phyloP scores from a whole-genome alignment of 2,797 vertebrate genomes.

The Acrossocheilus fasciatus region DNA sequence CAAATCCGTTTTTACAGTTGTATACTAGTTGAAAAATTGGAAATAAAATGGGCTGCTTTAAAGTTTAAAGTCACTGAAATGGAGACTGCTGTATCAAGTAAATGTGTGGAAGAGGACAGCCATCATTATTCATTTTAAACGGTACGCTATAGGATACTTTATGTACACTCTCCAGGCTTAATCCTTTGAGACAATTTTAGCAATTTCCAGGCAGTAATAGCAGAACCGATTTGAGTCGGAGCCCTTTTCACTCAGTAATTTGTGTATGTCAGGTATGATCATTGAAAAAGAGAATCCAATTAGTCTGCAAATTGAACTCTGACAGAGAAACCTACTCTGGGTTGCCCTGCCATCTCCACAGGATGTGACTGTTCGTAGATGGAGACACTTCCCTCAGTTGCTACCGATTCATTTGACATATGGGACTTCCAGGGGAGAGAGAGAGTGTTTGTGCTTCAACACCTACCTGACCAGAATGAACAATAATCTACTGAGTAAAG shows the following conservation, averaged over 20 bases:
- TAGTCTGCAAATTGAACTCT: conserved; percentile 26
- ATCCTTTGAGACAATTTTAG: conserved; percentile 39
- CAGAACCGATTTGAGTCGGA: conserved; percentile 26
- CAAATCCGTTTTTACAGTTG: not conserved
- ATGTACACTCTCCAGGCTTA: conserved; percentile 6
- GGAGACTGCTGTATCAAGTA: not conserved
- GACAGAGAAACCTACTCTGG: conserved; percentile 41
- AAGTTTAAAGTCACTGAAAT: not conserved
- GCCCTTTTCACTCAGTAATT: conserved; percentile 37
- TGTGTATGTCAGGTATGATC: conserved; percentile 42
- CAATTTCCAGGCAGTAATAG: conserved; percentile 37
- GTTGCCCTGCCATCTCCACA: conserved; percentile 69
- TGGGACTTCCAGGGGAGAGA: conserved; percentile 64
- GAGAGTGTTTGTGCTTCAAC: conserved; percentile 48
- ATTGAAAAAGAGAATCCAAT: conserved; percentile 34
- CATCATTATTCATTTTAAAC: conserved; percentile 8
- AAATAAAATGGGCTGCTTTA: not conserved
- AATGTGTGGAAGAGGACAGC: conserved; percentile 10
- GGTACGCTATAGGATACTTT: not conserved
- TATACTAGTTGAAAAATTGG: not conserved
- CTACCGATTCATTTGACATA: conserved; percentile 68
- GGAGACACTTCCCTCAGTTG: conserved; percentile 68
- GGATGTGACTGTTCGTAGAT: conserved; percentile 66
- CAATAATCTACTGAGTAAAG: conserved; percentile 56
- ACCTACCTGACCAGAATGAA: conserved; percentile 66